Base-by-base conservation (phyloP, 2,797 vertebrate genomes). In the Channa striata region DNA sequence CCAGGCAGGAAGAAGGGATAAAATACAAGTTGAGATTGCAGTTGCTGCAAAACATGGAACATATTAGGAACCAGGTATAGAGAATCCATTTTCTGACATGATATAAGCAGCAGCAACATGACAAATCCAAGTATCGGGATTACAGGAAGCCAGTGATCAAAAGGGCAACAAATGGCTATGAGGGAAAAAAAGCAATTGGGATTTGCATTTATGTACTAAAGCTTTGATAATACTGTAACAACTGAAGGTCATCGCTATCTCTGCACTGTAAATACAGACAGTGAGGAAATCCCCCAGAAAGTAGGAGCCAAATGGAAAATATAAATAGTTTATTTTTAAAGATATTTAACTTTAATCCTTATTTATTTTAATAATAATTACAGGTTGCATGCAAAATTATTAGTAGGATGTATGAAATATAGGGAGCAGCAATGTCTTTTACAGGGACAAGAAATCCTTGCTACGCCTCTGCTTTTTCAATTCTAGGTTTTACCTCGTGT, bases 111-210 rank as follows among this genome's bases (percentile, higher is more conserved):
- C 8, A 53, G 61, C 66, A 59, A 65, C 34, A 65, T 36, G 57
- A 81, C 52, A 57, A 77, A 58, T 66, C 43, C 44, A 73, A 81
- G 60, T 19, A 57, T 77, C 23, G 37, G 62, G 53, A 72, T 79
- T 63, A 72, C 46, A 68, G 52, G 63, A 67, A 64, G 57, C 7
- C 51, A 34, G 44, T 9, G 23, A 70, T 78, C 65, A 68, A 75
- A 83, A 67, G 49, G 59, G 25, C 37, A 50, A 46, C 1, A 11
- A 54, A 10, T 7, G 40, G 37, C 30, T 23, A 12, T 17, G 43
- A 17, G 39, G 61, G 39, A 48, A 46, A 48, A n/a, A 46, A 53
- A 66, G 66, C 21, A 72, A 57, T 44, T 43, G 75, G 14, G 51
- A 59, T 19, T 54, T 68, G 40, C 19, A 54, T 59, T 58, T 46